Percentiles rank a stretch among this genome's conserved stretches.
These are phyloP conservation scores for Mythimna ferrago DNA, from an alignment of 2,888 invertebrate genomes.

Conservation along the genomic window DNA sequence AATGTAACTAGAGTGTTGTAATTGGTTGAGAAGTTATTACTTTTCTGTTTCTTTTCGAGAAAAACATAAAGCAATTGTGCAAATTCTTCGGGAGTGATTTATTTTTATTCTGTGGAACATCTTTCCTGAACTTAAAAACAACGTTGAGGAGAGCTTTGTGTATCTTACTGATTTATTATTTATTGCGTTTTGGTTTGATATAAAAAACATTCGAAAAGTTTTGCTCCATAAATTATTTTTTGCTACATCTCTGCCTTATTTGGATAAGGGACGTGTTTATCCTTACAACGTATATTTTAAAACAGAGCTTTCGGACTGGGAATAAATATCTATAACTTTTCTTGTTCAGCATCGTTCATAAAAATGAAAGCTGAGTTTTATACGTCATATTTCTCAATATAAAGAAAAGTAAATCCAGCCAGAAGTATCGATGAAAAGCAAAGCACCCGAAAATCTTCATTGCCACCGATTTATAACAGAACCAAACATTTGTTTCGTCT, in stretches of 20 bases:
- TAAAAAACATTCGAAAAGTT: slow-evolving; percentile 72
- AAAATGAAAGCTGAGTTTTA: slow-evolving; percentile 24
- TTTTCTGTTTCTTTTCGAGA: slow-evolving; percentile 82
- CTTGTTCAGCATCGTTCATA: slow-evolving; percentile 1
- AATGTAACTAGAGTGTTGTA: slow-evolving; percentile 87
- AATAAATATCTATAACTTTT: slow-evolving; percentile 31
- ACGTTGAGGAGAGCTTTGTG: slow-evolving; percentile 75
- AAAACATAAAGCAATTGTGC: slow-evolving; percentile 85
- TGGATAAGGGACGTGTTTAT: slow-evolving; percentile 40
- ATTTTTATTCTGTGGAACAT: slow-evolving; percentile 80
- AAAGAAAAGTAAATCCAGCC: slow-evolving; percentile 28
- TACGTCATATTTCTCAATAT: slow-evolving; percentile 40
- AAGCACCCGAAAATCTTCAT: slow-evolving; percentile 57
- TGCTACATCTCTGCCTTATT: slow-evolving; percentile 47
- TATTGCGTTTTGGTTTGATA: slow-evolving; percentile 74
- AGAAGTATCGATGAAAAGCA: slow-evolving; percentile 51
- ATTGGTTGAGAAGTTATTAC: slow-evolving; percentile 86
- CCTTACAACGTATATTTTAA: slow-evolving; percentile 39
- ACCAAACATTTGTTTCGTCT: slow-evolving; percentile 74
- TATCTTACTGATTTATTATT: slow-evolving; percentile 78
- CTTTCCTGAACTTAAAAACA: slow-evolving; percentile 80
- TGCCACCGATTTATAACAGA: slow-evolving; percentile 59
- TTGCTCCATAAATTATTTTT: slow-evolving; percentile 66
- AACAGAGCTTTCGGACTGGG: slow-evolving; percentile 5
- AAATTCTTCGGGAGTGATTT: slow-evolving; percentile 81